Percentiles rank a stretch among this genome's conserved stretches.
phyloP scores from a whole-genome alignment of 2,113 vertebrate genomes.

The Alethe diademata region DNA sequence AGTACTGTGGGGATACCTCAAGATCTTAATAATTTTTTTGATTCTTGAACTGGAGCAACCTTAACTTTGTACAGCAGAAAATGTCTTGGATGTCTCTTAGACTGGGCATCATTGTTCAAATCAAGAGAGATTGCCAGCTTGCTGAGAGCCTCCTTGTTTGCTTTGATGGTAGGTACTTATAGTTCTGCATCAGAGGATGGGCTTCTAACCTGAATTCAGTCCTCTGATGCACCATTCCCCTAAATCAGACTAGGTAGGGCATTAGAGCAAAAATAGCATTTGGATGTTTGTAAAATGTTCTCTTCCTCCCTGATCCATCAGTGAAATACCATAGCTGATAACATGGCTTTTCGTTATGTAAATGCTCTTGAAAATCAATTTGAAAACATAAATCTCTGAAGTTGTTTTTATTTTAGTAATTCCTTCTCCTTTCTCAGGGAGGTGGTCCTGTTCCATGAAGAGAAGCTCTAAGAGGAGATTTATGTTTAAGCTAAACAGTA shows the following conservation, averaged over 20 bases:
- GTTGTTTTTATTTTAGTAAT: background rate
- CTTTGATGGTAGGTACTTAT: background rate
- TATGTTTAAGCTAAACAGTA: background rate
- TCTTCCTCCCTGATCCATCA: background rate
- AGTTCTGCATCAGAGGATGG: background rate
- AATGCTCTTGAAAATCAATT: background rate
- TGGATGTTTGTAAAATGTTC: background rate
- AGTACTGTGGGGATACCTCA: background rate
- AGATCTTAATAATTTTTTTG: background rate
- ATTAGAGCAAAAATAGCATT: background rate
- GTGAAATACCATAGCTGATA: background rate
- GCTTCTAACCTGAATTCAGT: background rate
- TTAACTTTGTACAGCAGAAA: background rate
- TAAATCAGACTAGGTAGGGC: no score
- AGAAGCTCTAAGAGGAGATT: background rate
- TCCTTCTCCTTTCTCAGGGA: background rate
- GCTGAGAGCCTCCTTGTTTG: background rate
- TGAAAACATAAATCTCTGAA: background rate
- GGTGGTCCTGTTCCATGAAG: background rate
- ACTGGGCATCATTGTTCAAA: background rate
- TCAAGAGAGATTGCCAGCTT: background rate
- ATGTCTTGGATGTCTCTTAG: background rate
- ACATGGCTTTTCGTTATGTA: background rate
- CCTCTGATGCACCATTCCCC: background rate
- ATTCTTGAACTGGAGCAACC: background rate